Base-by-base conservation (phyloP, 2,797 vertebrate species). In the Urophycis tenuis region DNA sequence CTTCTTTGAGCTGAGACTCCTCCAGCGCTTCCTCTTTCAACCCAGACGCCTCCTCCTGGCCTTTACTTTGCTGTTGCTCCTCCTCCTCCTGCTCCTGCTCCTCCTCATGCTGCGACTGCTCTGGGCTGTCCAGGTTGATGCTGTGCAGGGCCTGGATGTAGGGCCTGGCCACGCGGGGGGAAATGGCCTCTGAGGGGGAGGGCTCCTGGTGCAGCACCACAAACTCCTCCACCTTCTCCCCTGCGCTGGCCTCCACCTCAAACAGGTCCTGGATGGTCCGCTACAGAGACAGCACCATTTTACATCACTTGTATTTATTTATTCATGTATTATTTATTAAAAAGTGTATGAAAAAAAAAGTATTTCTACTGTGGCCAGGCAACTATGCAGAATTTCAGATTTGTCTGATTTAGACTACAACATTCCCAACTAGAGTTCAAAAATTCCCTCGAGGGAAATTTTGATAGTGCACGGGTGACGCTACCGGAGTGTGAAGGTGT, bases 191-290 rank as follows among this genome's bases (percentile, higher is more conserved):
- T 17, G 96, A 94, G 71, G 95, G 94, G 1, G 96, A 97, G 0
- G 97, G 96, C 41, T 99, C 98, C 88, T 99, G 98, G 77, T 97
- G 95, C 72, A 99, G 96, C 60, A 99, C 95, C 1, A 99, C 97
- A 81, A 98, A 98, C 88, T 99, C 97, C 88, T 99, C 97, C 7
- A 98, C 96, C 88, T 97, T 99, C 81, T 97, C 96, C 6, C 96
- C 94, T 7, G 96, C 97, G 45, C 95, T 96, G 0, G 96, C 91
- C 81, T 99, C 97, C 75, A 97, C 96, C 87, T 99, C 98, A 90
- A 99, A 98, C 76, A 99, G 93, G 88, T 99, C 98, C 89, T 97
- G 97, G 89, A 99, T 99, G 0, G 98, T 99, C 83, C 96, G 95
- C 98, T 99, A 77, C 6, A 83, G 60, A 29, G 60, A 67, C 7